Evolutionary conservation across 1,140 invertebrate species (phyloP).

Genomic region (Capitella teleta): DNA sequence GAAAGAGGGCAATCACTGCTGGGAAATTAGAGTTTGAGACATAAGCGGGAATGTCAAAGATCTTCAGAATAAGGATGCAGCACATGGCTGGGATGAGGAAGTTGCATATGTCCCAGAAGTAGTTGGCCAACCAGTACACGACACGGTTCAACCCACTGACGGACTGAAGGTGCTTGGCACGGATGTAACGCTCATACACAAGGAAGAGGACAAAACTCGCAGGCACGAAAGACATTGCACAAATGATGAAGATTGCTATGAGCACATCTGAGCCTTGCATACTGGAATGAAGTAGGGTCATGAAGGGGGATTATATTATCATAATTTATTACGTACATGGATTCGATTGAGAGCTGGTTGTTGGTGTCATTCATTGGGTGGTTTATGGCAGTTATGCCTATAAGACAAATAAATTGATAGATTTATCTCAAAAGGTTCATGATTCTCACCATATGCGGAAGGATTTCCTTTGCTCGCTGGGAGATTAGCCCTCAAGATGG

Average conservation of each 20-base stretch:
- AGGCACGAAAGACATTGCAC: conserved; percentile 57
- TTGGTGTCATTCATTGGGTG: conserved; percentile 54
- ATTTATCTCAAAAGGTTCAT: too few relatives aligned
- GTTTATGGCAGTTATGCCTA: conserved; percentile 50
- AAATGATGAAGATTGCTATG: conserved; percentile 51
- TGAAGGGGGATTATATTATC: neutral
- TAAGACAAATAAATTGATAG: neutral
- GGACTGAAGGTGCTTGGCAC: conserved; percentile 58
- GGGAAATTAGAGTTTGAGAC: conserved; percentile 42
- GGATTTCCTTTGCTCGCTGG: conserved; percentile 48
- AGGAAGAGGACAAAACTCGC: conserved; percentile 64
- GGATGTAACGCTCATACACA: conserved; percentile 51
- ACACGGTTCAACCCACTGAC: conserved; percentile 57
- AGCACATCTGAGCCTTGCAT: conserved; percentile 45
- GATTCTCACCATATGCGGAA: conserved; percentile 50
- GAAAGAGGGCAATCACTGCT: conserved; percentile 4
- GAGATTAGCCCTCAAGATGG: conserved; percentile 42
- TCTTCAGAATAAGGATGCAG: conserved; percentile 48
- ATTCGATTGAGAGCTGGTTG: conserved; percentile 36
- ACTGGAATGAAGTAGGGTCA: conserved; percentile 19
- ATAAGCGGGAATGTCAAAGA: conserved; percentile 49
- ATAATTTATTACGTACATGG: conserved; percentile 16
- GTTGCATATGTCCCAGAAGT: conserved; percentile 51
- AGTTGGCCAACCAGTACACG: conserved; percentile 45
- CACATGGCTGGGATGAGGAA: conserved; percentile 48